Evolutionary conservation across 2,113 vertebrate genomes (phyloP).

Genomic region (Otocyon megalotis): DNA sequence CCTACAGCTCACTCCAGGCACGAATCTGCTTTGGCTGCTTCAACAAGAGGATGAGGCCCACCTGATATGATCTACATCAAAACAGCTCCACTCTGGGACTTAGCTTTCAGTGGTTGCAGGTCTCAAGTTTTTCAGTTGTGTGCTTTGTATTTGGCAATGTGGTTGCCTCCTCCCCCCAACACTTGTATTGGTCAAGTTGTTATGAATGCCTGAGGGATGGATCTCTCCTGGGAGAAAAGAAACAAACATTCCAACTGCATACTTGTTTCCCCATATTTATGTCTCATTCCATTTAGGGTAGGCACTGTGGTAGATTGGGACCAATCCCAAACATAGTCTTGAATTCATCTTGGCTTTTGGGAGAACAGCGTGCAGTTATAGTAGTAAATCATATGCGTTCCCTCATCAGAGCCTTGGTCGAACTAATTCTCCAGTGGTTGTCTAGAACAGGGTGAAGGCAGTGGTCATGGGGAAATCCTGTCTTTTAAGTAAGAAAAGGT

Average conservation of each 20-base stretch:
- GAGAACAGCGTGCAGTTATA: background rate
- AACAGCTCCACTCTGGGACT: conserved; percentile 67
- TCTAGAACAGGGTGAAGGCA: background rate
- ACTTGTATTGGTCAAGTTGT: background rate
- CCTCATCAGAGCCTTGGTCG: background rate
- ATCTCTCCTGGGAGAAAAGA: background rate
- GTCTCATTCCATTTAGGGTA: background rate
- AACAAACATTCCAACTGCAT: background rate
- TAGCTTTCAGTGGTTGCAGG: conserved; percentile 60
- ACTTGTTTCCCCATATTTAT: background rate
- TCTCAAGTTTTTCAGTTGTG: conserved; percentile 75
- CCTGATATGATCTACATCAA: background rate
- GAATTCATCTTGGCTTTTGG: background rate
- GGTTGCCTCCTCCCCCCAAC: conserved; percentile 55
- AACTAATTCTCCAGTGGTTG: background rate
- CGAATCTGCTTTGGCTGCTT: background rate
- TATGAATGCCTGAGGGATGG: background rate
- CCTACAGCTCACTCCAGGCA: background rate
- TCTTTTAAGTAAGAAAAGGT: background rate
- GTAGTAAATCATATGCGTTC: background rate
- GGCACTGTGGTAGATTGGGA: accelerated
- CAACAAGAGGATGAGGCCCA: conserved; percentile 7
- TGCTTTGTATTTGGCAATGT: conserved; percentile 77
- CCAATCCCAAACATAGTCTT: background rate
- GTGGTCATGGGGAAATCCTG: background rate